Evolutionary conservation across 2,888 invertebrate species (phyloP).

Genomic region (Xylocampa areola): DNA sequence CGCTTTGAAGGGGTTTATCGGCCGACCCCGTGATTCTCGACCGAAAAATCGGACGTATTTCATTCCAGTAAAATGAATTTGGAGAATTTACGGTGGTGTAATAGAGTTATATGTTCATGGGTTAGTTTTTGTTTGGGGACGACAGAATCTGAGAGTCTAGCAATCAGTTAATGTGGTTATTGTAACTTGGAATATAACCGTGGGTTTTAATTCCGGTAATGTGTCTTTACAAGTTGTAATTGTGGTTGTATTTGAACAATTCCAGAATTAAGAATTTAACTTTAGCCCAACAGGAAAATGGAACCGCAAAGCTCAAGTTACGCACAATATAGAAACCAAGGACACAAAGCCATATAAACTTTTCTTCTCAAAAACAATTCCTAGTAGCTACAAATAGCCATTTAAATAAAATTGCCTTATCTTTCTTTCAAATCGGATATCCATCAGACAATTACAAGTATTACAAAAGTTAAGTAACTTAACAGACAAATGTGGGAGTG

Average conservation of each 20-base stretch:
- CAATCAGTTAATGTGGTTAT: slow-evolving; percentile 39
- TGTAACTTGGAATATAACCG: not conserved
- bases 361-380: not conserved
- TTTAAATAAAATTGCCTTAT: too few relatives aligned
- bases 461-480: slow-evolving; percentile 17
- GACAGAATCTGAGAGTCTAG: not conserved
- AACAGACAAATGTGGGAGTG: slow-evolving; percentile 27
- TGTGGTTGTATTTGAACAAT: too few relatives aligned
- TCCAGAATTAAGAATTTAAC: too few relatives aligned
- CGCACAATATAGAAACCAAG: not conserved
- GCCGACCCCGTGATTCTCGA: slow-evolving; percentile 42
- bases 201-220: too few relatives aligned
- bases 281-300: too few relatives aligned
- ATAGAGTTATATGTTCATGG: slow-evolving; percentile 6
- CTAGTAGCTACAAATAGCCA: not conserved
- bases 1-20: slow-evolving; percentile 66
- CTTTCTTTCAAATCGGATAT: not conserved
- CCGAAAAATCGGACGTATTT: slow-evolving; percentile 36
- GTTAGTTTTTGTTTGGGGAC: slow-evolving; percentile 33
- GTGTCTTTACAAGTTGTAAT: too few relatives aligned
- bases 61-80: slow-evolving; percentile 37
- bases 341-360: too few relatives aligned
- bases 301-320: too few relatives aligned
- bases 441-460: slow-evolving; percentile 21
- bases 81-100: slow-evolving; percentile 26